Evolutionary conservation across 1,140 invertebrate genomes (phyloP).

Genomic region (Ips typographus): DNA sequence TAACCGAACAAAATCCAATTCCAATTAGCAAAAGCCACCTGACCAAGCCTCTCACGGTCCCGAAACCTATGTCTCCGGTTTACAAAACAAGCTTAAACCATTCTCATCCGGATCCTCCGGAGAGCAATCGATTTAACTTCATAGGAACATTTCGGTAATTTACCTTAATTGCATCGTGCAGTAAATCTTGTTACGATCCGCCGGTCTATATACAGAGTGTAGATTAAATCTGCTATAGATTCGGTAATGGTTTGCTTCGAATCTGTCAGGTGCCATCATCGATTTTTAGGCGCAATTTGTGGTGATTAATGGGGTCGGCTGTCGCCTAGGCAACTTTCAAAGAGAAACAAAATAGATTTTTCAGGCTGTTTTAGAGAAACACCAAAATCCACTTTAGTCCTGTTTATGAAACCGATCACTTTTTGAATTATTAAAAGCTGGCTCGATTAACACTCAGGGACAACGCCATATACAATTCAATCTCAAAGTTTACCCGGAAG

Average conservation of each 20-base stretch:
- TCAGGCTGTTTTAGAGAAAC: too few species aligned
- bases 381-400: too few species aligned
- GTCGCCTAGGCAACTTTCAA: background rate
- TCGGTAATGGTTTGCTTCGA: too few species aligned
- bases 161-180: conserved; percentile 14
- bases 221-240: too few species aligned
- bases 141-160: conserved; percentile 13
- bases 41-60: background rate
- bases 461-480: too few species aligned
- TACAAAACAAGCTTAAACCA: conserved; percentile 14
- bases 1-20: too few species aligned
- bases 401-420: too few species aligned
- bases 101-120: conserved; percentile 5
- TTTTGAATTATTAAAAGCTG: too few species aligned
- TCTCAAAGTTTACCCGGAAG: too few species aligned
- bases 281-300: conserved; percentile 36
- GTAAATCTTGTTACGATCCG: conserved; percentile 13
- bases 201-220: background rate
- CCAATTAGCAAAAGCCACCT: background rate
- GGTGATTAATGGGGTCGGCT: conserved; percentile 37
- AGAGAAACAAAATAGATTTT: too few species aligned
- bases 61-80: conserved; percentile 7
- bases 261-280: conserved; percentile 9
- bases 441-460: too few species aligned
- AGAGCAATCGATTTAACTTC: conserved; percentile 10